Base-by-base conservation (phyloP, 1,140 invertebrate genomes). In the Pogonomyrmex californicus region DNA sequence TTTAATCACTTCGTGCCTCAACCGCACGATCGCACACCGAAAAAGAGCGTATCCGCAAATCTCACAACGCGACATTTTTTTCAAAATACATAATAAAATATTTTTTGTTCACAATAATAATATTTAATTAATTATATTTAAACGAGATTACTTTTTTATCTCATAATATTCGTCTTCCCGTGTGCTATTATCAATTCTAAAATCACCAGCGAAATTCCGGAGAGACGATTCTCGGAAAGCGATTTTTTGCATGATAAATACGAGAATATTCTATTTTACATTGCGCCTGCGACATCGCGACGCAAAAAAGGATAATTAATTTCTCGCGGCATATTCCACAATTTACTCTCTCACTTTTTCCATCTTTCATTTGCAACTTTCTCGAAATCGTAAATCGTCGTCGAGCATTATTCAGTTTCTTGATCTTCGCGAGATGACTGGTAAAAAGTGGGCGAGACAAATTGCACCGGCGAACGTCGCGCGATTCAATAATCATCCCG, bases 401-500 rank as follows among this genome's bases (percentile, higher is more conserved):
- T 23, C 23, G 23, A 23, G 5, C 23, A 60, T 58, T 47, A 68
- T 68, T 14, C 38, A 36, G 6, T 79, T 78, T 36, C 30, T 65
- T 10, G 33, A 47, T 66, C n/a, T 68, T 51, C 38, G 10, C 65
- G 12, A 5, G 41, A 41, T 9, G 9, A 81, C 38, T 54, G 9
- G 14, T 10, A n/a, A 66, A 51, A 30, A 33, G 36, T 73, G 44
- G 0, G 12, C n/a, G 44, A 62, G 44, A 65, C 41, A 77, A n/a
- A 60, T 76, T 76, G 17, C 47, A 65, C 62, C 41, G 54, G 41
- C 49, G 47, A 86, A 86, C 54, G 60, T 75, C 51, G 76, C 68
- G 58, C 88, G 73, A 89, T 86, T 86, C 75, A 49, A 86, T 89
- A 77, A 79, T 89, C 75, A 79, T 89, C 75, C 68, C n/a, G 41